phyloP scores from a whole-genome alignment of 2,113 vertebrate species.

The Piaya cayana region DNA sequence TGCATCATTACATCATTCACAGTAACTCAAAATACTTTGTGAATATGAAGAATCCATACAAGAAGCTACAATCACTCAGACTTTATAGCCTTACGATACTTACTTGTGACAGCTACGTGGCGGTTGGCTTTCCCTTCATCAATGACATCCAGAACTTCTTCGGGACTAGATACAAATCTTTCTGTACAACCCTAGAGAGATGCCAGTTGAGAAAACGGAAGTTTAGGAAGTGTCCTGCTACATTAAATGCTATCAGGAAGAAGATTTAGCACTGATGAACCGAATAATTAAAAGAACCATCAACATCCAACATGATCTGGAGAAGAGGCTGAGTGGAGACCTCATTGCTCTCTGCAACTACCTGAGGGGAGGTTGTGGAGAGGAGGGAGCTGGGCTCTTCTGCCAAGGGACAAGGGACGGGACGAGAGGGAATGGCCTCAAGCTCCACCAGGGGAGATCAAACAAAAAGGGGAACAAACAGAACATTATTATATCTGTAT shows the following conservation, averaged over 20 bases:
- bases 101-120: conserved; percentile 96
- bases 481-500: neutral
- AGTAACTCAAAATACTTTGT: rapidly evolving
- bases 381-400: too few relatives aligned
- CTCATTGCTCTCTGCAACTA: too few relatives aligned
- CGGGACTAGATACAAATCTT: conserved; percentile 94
- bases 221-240: neutral
- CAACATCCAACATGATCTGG: rapidly evolving
- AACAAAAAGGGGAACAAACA: too few relatives aligned
- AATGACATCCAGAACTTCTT: conserved; percentile 96
- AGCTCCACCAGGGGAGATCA: too few relatives aligned
- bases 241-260: neutral
- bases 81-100: neutral
- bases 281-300: neutral
- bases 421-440: too few relatives aligned
- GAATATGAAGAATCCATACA: neutral
- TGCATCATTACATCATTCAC: rapidly evolving
- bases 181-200: conserved; percentile 90
- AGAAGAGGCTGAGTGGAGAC: too few relatives aligned
- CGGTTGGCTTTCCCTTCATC: conserved; percentile 96
- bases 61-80: neutral
- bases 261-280: neutral
- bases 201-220: neutral
- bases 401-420: too few relatives aligned
- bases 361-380: too few relatives aligned